Percentiles rank a stretch among this genome's conserved stretches.
Evolutionary conservation across 2,113 vertebrate genomes (phyloP).

Genomic region (Mohoua ochrocephala): DNA sequence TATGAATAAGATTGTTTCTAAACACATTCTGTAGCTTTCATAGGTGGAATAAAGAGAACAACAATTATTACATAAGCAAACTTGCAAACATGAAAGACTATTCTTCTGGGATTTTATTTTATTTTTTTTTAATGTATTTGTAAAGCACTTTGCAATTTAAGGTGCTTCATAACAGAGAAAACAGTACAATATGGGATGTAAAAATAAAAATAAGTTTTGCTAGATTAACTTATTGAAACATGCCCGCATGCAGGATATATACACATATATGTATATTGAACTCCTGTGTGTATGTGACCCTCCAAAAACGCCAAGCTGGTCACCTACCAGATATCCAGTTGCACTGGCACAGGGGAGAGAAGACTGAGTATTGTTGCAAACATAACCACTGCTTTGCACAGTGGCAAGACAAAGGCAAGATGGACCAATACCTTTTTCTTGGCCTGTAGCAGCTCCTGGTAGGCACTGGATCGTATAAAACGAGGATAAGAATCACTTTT

Average conservation of each 20-base stretch:
- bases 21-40: constrained; percentile 25
- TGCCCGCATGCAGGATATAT: constrained; percentile 63
- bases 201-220: constrained; percentile 61
- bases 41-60: constrained; percentile 53
- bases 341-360: constrained; percentile 56
- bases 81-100: constrained; percentile 61
- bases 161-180: constrained; percentile 61
- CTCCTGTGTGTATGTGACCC: constrained; percentile 63
- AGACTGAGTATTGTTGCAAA: constrained; percentile 57
- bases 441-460: constrained; percentile 97
- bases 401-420: constrained; percentile 64
- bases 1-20: constrained; percentile 22
- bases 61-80: constrained; percentile 47
- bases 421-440: constrained; percentile 92
- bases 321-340: constrained; percentile 72
- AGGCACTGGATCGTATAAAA: constrained; percentile 98
- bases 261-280: constrained; percentile 51
- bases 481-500: constrained; percentile 98
- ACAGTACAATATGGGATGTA: constrained; percentile 62
- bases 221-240: constrained; percentile 56
- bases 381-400: constrained; percentile 57
- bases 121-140: constrained; percentile 59
- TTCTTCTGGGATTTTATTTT: constrained; percentile 65
- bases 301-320: constrained; percentile 44
- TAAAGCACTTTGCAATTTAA: constrained; percentile 58